A percentile compares a stretch with the other conserved stretches of the same genome.
Conservation (phyloP, 2,113 vertebrate genomes). For the Canis aureus region DNA sequence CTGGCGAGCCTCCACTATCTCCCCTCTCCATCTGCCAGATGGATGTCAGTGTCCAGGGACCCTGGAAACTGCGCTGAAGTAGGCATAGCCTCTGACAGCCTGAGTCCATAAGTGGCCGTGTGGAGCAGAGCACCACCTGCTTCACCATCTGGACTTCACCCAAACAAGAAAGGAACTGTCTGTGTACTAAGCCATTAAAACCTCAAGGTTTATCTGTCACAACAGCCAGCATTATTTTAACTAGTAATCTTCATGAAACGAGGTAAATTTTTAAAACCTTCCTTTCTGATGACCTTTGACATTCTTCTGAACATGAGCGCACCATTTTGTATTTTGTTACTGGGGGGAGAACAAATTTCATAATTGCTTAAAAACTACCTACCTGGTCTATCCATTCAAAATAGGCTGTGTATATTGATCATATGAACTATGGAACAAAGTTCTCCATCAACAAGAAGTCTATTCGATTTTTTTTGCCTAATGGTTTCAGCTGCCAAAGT, state of each 20-base stretch:
- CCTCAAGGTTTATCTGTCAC: neutral
- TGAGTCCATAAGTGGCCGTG: neutral
- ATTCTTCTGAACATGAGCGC: neutral
- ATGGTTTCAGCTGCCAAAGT: slow-evolving; percentile 11
- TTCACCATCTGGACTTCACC: neutral
- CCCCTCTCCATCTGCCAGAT: neutral
- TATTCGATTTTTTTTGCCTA: slow-evolving; percentile 58
- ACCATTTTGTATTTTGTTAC: neutral
- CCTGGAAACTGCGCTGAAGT: neutral
- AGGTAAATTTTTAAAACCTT: neutral
- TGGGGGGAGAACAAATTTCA: slow-evolving; percentile 12
- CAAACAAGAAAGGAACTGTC: neutral
- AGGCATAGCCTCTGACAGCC: neutral
- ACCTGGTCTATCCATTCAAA: neutral
- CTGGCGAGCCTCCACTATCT: neutral
- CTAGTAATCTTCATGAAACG: neutral
- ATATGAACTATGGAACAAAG: neutral
- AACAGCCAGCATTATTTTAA: neutral
- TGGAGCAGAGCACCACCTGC: neutral
- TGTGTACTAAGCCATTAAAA: neutral
- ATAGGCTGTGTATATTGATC: neutral
- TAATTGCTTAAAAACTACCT: slow-evolving; percentile 9
- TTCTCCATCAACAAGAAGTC: slow-evolving; percentile 36
- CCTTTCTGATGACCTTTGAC: neutral
- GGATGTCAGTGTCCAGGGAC: neutral